These are phyloP conservation scores for Pampus argenteus DNA, from an alignment of 2,797 vertebrate genomes.

Conservation along the genomic window DNA sequence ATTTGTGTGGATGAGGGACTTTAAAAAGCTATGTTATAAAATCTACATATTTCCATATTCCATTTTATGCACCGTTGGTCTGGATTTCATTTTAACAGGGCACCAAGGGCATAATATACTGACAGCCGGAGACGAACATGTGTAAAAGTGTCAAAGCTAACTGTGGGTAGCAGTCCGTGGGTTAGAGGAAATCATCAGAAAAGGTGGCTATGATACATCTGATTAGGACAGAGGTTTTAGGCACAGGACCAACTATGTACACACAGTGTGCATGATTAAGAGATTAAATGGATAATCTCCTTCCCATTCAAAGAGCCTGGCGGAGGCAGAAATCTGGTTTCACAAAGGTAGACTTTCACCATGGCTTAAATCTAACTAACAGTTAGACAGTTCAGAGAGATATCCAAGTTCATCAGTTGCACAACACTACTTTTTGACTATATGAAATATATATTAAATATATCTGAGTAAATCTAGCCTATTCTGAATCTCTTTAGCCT, in stretches of 20 bases:
- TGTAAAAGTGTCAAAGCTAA: conserved; percentile 43
- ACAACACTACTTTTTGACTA: conserved; percentile 2
- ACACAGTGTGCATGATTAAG: conserved; percentile 73
- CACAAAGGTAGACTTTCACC: conserved; percentile 59
- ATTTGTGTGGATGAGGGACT: conserved; percentile 74
- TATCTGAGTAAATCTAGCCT: not conserved
- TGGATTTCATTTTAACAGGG: conserved; percentile 74
- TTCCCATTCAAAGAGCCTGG: conserved; percentile 66
- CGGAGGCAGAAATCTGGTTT: conserved; percentile 72
- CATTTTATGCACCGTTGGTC: conserved; percentile 70
- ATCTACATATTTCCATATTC: conserved; percentile 77
- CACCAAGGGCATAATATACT: conserved; percentile 61
- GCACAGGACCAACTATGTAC: conserved; percentile 67
- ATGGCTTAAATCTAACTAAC: conserved; percentile 52
- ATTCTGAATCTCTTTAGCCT: not conserved
- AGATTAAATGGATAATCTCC: conserved; percentile 81
- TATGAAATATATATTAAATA: conserved; percentile 9
- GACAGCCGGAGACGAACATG: conserved; percentile 58
- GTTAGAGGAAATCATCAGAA: conserved; percentile 59
- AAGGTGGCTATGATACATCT: conserved; percentile 63
- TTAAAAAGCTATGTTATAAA: conserved; percentile 71
- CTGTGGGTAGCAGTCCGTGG: conserved; percentile 52
- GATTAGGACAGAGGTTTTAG: conserved; percentile 71
- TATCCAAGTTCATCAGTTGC: conserved; percentile 34
- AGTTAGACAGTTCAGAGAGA: conserved; percentile 46